Evolutionary conservation across 2,797 vertebrate genomes (phyloP).

Genomic region (Crax fasciolata): DNA sequence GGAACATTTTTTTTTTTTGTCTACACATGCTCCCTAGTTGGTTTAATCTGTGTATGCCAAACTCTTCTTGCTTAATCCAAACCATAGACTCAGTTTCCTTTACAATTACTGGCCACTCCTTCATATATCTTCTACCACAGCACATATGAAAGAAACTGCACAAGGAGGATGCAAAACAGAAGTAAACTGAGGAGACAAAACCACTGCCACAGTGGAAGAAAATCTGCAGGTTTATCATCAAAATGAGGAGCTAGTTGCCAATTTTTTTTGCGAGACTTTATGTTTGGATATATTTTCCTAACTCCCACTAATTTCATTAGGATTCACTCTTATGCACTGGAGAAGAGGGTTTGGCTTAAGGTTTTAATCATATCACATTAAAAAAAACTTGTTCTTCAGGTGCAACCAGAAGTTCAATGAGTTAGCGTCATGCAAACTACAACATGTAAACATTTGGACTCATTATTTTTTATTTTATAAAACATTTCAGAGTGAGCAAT

Average conservation of each 20-base stretch:
- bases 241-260: neutral
- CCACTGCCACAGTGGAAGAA: neutral
- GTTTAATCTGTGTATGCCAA: neutral
- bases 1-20: neutral
- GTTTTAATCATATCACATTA: slow-evolving; percentile 11
- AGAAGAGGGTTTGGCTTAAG: slow-evolving; percentile 1
- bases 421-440: slow-evolving; percentile 18
- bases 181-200: neutral
- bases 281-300: neutral
- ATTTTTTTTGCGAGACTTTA: neutral
- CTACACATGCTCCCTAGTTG: neutral
- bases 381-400: slow-evolving; percentile 63
- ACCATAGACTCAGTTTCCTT: neutral
- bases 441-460: slow-evolving; percentile 54
- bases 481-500: slow-evolving; percentile 21
- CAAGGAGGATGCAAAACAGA: neutral
- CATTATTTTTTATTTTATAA: slow-evolving; percentile 1
- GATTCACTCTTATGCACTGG: neutral
- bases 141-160: neutral
- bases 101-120: neutral
- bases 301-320: neutral
- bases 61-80: neutral
- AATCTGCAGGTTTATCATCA: neutral
- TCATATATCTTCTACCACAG: neutral
- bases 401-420: slow-evolving; percentile 38